Percentiles rank a stretch among this genome's conserved stretches.
phyloP scores from a whole-genome alignment of 2,888 invertebrate species.

The Steinernema carpocapsae region DNA sequence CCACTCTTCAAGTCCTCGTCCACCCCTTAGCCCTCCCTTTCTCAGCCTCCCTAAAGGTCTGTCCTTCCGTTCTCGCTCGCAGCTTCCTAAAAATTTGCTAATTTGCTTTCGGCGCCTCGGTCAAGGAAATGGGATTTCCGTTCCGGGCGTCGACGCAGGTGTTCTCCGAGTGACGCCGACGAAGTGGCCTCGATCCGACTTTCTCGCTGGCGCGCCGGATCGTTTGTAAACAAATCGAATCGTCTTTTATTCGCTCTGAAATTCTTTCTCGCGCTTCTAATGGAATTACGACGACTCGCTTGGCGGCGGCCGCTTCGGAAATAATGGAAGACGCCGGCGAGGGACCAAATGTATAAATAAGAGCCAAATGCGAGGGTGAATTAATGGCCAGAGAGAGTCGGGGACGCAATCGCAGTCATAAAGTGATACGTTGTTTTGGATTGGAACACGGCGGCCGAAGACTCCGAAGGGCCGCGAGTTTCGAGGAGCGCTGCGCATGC shows the following conservation, averaged over 20 bases:
- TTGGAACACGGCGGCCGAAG: background rate
- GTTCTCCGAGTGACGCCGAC: background rate
- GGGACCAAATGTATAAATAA: constrained; percentile 19
- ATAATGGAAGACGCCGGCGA: constrained; percentile 11
- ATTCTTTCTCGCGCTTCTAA: constrained; percentile 29
- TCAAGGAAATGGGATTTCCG: constrained; percentile 5
- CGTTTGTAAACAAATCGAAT: constrained; percentile 29
- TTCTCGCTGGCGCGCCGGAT: background rate
- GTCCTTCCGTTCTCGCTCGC: too few relatives aligned
- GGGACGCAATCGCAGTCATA: constrained; percentile 9
- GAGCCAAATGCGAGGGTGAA: constrained; percentile 17
- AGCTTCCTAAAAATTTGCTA: background rate
- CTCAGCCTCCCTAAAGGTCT: too few relatives aligned
- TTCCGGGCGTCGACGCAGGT: background rate
- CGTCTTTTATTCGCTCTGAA: constrained; percentile 5
- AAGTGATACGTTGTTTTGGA: constrained; percentile 24
- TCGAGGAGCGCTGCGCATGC: background rate
- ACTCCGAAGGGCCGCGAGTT: background rate
- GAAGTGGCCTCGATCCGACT: background rate
- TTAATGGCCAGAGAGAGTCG: constrained; percentile 21
- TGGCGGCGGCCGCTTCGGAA: background rate
- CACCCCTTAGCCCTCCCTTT: too few relatives aligned
- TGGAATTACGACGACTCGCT: constrained; percentile 10
- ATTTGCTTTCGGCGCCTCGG: background rate
- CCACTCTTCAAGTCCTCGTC: too few relatives aligned